Percentiles rank a stretch among this genome's conserved stretches.
phyloP scores from a whole-genome alignment of 2,113 vertebrate species.

The Acanthochromis polyacanthus region DNA sequence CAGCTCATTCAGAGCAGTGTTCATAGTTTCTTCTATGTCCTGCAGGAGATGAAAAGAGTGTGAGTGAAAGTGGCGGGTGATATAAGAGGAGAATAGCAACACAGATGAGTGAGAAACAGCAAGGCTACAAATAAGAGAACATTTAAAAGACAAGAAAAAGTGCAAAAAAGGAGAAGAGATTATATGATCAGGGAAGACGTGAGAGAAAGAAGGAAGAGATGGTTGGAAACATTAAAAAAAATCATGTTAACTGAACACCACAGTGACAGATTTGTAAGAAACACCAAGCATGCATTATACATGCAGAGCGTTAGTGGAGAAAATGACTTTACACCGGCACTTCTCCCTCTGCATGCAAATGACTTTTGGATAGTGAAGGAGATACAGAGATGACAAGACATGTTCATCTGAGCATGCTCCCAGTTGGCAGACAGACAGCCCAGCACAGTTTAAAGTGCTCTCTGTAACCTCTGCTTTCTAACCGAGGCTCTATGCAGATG shows the following conservation, averaged over 20 bases:
- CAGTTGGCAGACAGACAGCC: conserved; percentile 63
- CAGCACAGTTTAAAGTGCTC: conserved; percentile 51
- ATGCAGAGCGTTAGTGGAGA: conserved; percentile 39
- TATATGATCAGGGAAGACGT: neutral
- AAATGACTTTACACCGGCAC: conserved; percentile 11
- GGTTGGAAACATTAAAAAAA: neutral
- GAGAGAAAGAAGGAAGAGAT: neutral
- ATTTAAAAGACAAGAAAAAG: neutral
- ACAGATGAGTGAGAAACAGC: neutral
- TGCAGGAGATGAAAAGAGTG: conserved; percentile 62
- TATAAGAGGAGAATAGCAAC: neutral
- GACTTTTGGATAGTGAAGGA: conserved; percentile 29
- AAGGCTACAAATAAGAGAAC: neutral
- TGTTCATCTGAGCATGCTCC: conserved; percentile 60
- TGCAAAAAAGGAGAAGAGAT: neutral
- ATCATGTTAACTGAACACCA: neutral
- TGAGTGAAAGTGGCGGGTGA: neutral
- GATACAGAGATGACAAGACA: conserved; percentile 52
- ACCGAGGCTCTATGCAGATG: neutral
- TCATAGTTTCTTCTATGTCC: conserved; percentile 99
- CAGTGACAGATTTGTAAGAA: conserved; percentile 15
- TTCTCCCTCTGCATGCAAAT: conserved; percentile 48
- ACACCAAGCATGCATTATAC: conserved; percentile 29
- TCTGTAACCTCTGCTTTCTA: conserved; percentile 52
- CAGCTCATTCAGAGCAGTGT: conserved; percentile 96